These are phyloP conservation scores for Scopus umbretta DNA, from an alignment of 2,113 vertebrate species.

Conservation along the genomic window DNA sequence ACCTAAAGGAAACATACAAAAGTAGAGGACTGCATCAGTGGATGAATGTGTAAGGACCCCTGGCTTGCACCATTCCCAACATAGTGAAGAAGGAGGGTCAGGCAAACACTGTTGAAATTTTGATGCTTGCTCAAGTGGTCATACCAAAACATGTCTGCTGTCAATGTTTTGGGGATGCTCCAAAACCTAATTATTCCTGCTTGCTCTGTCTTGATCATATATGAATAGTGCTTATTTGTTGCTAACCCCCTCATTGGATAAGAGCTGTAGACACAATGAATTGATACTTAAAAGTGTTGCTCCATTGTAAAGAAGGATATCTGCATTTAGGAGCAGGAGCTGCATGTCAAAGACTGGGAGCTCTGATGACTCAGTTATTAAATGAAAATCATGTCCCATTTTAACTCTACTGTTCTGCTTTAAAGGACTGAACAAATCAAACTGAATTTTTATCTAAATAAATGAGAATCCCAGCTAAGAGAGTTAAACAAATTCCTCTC, in stretches of 20 bases:
- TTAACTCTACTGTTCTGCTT: not conserved
- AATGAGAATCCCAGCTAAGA: not conserved
- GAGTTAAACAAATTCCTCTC: not conserved
- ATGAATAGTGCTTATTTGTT: not conserved
- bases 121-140: not conserved
- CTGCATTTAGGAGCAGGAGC: not conserved
- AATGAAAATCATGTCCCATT: not conserved
- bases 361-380: not conserved
- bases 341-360: not conserved
- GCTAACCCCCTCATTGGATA: not conserved
- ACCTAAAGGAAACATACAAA: not conserved
- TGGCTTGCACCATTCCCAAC: not conserved
- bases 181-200: not conserved
- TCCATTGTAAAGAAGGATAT: not conserved
- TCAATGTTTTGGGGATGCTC: not conserved
- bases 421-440: not conserved
- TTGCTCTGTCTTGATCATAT: not conserved
- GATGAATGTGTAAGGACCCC: not conserved
- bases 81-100: not conserved
- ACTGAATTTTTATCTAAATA: constrained; percentile 12
- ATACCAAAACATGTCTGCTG: not conserved
- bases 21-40: not conserved
- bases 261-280: not conserved
- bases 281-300: not conserved
- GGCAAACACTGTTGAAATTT: not conserved